These are phyloP conservation scores for Ernsta delagoae DNA, from an alignment of 2,888 invertebrate genomes.

Conservation along the genomic window DNA sequence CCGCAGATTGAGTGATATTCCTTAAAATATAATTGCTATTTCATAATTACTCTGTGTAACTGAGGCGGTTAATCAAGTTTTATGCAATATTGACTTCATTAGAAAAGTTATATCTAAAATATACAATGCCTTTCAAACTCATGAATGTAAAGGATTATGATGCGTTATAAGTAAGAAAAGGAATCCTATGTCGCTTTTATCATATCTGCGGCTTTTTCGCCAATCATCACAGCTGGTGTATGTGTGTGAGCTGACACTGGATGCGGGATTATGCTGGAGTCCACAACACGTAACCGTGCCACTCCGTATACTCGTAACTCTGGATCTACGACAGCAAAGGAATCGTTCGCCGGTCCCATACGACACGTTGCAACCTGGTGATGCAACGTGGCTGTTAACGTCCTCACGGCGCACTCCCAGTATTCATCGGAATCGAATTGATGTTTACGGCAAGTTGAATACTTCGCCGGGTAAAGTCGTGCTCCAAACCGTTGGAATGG, in stretches of 20 bases:
- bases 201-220: conserved; percentile 89
- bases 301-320: conserved; percentile 86
- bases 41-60: too few relatives aligned
- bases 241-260: conserved; percentile 88
- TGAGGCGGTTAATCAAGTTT: too few relatives aligned
- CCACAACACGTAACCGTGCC: conserved; percentile 86
- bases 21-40: too few relatives aligned
- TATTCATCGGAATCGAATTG: conserved; percentile 86
- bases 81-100: too few relatives aligned
- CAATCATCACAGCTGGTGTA: conserved; percentile 89
- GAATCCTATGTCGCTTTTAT: conserved; percentile 79
- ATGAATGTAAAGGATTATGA: background rate
- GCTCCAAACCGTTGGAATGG: conserved; percentile 86
- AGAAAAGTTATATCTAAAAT: too few relatives aligned
- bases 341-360: conserved; percentile 88
- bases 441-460: conserved; percentile 79
- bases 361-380: conserved; percentile 89
- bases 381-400: conserved; percentile 86
- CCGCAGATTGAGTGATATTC: too few relatives aligned
- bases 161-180: conserved; percentile 5
- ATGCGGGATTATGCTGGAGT: conserved; percentile 88
- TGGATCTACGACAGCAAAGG: conserved; percentile 87
- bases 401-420: conserved; percentile 88
- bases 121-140: too few relatives aligned
- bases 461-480: conserved; percentile 75